A percentile compares a stretch with the other conserved stretches of the same genome.
Conservation (phyloP, 2,797 vertebrate genomes). For the Myotis planiceps region DNA sequence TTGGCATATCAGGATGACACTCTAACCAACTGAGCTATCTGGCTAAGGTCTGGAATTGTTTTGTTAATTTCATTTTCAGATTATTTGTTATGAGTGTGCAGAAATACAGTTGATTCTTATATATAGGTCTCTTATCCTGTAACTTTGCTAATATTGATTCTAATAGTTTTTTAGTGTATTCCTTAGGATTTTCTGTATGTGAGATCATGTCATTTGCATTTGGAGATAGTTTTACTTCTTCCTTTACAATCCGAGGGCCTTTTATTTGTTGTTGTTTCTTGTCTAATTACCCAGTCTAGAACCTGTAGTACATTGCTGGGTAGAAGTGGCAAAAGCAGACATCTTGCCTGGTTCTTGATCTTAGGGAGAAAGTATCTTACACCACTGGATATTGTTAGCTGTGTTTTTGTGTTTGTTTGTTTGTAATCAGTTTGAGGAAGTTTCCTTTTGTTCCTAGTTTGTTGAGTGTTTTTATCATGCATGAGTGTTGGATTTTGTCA, state of each 20-base stretch:
- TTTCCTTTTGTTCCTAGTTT: neutral
- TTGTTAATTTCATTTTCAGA: constrained; percentile 19
- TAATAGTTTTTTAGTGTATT: neutral
- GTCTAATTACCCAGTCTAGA: neutral
- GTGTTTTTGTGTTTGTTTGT: neutral
- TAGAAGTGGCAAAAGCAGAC: neutral
- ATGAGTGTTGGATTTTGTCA: neutral
- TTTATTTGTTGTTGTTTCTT: neutral
- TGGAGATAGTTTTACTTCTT: neutral
- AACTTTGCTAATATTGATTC: neutral
- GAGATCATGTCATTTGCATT: neutral
- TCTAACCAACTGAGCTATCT: neutral
- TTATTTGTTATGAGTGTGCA: neutral
- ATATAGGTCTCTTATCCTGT: neutral
- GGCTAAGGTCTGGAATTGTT: neutral
- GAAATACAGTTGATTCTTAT: neutral
- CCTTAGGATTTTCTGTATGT: neutral
- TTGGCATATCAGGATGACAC: neutral
- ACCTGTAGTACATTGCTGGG: neutral
- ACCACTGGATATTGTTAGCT: neutral
- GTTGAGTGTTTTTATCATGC: neutral
- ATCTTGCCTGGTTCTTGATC: neutral
- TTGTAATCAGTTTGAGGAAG: neutral
- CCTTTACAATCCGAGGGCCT: neutral
- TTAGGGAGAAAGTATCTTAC: neutral